phyloP scores from a whole-genome alignment of 1,140 invertebrate species.

The Drosophila pallidifrons region DNA sequence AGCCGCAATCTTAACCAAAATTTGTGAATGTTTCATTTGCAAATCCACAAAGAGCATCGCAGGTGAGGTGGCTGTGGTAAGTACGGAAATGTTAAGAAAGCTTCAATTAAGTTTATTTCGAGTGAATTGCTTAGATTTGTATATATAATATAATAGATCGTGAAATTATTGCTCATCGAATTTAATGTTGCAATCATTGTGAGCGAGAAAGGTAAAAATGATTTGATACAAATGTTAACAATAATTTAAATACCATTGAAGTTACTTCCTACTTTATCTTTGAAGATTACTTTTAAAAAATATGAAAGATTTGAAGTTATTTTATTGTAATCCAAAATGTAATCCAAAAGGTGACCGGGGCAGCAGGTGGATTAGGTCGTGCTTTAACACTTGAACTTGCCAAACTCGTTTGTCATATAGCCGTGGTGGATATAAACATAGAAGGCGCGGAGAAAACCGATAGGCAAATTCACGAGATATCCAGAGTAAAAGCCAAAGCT shows the following conservation, averaged over 20 bases:
- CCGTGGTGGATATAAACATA: constrained; percentile 57
- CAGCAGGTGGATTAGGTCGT: constrained; percentile 59
- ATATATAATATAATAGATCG: too few species aligned
- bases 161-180: too few species aligned
- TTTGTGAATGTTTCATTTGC: background rate
- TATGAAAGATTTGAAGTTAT: too few species aligned
- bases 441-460: constrained; percentile 56
- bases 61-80: constrained; percentile 68
- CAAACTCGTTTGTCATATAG: constrained; percentile 56
- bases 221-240: too few species aligned
- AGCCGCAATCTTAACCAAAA: constrained; percentile 28
- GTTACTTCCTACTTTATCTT: too few species aligned
- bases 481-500: constrained; percentile 47
- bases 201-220: too few species aligned
- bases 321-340: background rate
- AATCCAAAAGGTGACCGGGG: constrained; percentile 63
- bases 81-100: constrained; percentile 17
- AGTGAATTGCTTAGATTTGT: background rate
- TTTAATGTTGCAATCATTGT: too few species aligned
- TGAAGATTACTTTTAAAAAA: too few species aligned
- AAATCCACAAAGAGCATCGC: constrained; percentile 6
- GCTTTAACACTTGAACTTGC: constrained; percentile 58
- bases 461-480: constrained; percentile 38
- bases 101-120: background rate
- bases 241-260: too few species aligned